phyloP scores from a whole-genome alignment of 2,113 vertebrate species.

The Tupaia chinensis region DNA sequence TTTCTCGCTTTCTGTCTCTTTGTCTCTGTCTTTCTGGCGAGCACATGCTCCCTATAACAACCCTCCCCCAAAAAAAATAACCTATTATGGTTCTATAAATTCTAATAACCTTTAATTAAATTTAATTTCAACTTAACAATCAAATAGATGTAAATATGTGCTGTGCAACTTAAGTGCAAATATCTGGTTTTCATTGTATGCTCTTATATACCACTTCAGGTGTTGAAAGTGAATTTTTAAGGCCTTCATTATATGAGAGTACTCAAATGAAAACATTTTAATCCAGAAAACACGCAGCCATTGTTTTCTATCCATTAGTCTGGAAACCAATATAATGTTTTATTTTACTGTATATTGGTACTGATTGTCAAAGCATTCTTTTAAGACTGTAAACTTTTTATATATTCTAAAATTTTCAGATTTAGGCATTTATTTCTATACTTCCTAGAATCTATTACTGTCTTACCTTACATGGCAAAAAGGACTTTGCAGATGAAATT shows the following conservation, averaged over 20 bases:
- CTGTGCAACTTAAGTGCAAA: background rate
- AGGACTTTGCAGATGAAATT: background rate
- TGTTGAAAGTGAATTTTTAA: background rate
- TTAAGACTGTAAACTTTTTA: background rate
- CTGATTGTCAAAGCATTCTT: background rate
- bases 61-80: background rate
- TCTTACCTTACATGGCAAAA: background rate
- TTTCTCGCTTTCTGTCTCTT: too few species aligned
- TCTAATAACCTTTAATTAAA: background rate
- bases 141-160: background rate
- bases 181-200: background rate
- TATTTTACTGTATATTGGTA: background rate
- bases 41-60: too few species aligned
- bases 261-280: background rate
- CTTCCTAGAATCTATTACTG: background rate
- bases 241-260: background rate
- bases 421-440: background rate
- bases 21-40: too few species aligned
- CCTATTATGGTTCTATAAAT: background rate
- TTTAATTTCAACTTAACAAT: conserved; percentile 13
- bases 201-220: background rate
- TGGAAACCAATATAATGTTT: background rate
- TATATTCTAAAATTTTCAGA: conserved; percentile 15
- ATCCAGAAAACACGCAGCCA: background rate
- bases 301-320: background rate